Base-by-base conservation (phyloP, 1,140 invertebrate genomes). In the Chlorops oryzae region DNA sequence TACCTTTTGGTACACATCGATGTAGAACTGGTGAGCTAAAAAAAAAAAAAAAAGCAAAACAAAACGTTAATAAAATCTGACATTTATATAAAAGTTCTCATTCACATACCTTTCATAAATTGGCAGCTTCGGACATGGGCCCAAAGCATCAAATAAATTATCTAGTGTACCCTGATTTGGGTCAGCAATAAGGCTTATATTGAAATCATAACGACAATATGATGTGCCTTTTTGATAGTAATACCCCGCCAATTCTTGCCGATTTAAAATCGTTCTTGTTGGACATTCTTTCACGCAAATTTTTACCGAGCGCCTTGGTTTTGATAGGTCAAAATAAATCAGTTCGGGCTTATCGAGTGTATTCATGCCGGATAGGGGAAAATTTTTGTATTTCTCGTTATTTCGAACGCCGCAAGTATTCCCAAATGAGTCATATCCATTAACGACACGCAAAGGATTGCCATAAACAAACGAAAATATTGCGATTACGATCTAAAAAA, bases 371-470 rank as follows among this genome's bases (percentile, higher is more conserved):
- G 89, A 88, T 27, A 88, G 73, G 5, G 84, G 79, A 58, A 87
- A 78, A 58, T 83, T 82, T 23, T 81, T 81, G 53, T 90, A 82
- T 53, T 82, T 81, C 54, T 82, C 80, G 69, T 90, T 88, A 52
- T 82, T 82, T 56, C 85, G 82, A 38, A 87, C 83, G 20, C 92
- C 92, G 74, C 93, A 97, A 24, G 89, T 92, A 72, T 96, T 96
- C n/a, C 92, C 92, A 78, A 91, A 96, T 55, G 90, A 93, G 70
- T 97, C 92, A 74, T 90, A 93, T 38, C 93, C 92, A 79, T 93
- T 90, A 50, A 93, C 85, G 5, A 96, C 78, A 52, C 91, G 79
- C 56, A 85, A 72, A 3, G 91, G 90, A 75, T 91, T 90, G 1
- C 92, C 92, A 75, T 91, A 90, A 7, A 89, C 85, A 66, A 93